Base-by-base conservation (phyloP, 2,113 vertebrate genomes). In the Marmota flaviventris region DNA sequence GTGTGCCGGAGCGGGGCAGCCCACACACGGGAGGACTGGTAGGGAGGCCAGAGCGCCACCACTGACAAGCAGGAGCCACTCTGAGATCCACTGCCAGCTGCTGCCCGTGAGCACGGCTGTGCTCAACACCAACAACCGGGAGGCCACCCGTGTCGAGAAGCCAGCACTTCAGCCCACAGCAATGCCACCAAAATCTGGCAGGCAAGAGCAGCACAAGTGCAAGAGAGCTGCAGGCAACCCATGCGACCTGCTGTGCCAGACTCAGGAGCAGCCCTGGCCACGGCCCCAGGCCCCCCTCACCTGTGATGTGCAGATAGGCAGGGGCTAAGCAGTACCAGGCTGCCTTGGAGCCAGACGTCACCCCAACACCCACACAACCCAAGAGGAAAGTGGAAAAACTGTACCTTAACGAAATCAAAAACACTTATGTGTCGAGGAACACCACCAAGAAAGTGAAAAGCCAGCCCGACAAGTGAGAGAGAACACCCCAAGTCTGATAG, bases 11-110 rank as follows among this genome's bases (percentile, higher is more conserved):
- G 24, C 2, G 25, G 8, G 61, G 61, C 61, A 63, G 61, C 34
- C 2, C 13, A 5, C 17, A 14, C 48, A 5, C 2, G 14, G 10
- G 25, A 48, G 51, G 34, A 4, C 13, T 0, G 69, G 53, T 9
- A 37, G 77, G 56, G 53, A 51, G 45, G 53, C 8, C 34, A 92
- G n/a, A 58, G 69, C 22, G 1, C 45, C 72, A 8, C 1, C 29
- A 29, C 20, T 2, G 37, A n/a, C 0, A 7, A 0, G 0, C 1
- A 4, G 8, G 58, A 24, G 37, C 2, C 1, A 25, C 16, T 4
- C 42, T 10, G 14, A 34, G 70, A 56, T 1, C n/a, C 45, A 12
- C 5, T 2, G 67, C 42, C 18, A 3, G 13, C 34, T 13, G 67
- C 27, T 0, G 16, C 20, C 24, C 7, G 20, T 4, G 3, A 8